Conservation (phyloP, 2,113 vertebrate species). For the Craseonycteris thonglongyai region DNA sequence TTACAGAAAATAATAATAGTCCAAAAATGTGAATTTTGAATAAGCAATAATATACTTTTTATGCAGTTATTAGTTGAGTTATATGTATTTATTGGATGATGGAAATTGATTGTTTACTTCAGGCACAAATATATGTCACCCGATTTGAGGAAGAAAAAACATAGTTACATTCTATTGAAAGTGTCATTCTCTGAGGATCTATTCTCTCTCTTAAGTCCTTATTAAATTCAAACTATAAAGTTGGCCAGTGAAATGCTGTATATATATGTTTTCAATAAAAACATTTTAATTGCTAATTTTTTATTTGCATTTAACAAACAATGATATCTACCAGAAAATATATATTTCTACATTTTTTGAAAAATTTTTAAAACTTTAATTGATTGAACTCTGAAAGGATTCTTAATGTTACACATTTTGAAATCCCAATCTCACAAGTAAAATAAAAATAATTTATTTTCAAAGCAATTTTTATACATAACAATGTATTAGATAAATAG, state of each 20-base stretch:
- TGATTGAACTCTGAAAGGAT: background rate
- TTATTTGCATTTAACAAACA: background rate
- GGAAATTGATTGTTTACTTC: background rate
- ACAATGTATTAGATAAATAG: background rate
- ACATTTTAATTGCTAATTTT: background rate
- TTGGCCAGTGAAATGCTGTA: background rate
- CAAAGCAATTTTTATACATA: background rate
- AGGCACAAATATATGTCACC: background rate
- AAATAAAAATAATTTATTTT: background rate
- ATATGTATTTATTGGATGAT: background rate
- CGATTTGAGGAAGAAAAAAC: background rate
- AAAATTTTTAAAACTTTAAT: background rate
- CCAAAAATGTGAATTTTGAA: background rate
- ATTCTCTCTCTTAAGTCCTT: background rate
- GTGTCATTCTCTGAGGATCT: background rate
- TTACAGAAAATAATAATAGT: background rate
- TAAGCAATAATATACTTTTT: background rate
- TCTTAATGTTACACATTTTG: background rate
- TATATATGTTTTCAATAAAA: background rate
- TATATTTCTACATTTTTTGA: background rate
- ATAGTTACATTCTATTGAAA: background rate
- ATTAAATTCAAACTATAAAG: background rate
- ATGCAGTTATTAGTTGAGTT: background rate
- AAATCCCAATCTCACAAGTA: background rate
- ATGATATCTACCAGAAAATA: background rate